A percentile compares a stretch with the other conserved stretches of the same genome.
These are phyloP conservation scores for Ips nitidus DNA, from an alignment of 1,140 invertebrate species.

Conservation along the genomic window DNA sequence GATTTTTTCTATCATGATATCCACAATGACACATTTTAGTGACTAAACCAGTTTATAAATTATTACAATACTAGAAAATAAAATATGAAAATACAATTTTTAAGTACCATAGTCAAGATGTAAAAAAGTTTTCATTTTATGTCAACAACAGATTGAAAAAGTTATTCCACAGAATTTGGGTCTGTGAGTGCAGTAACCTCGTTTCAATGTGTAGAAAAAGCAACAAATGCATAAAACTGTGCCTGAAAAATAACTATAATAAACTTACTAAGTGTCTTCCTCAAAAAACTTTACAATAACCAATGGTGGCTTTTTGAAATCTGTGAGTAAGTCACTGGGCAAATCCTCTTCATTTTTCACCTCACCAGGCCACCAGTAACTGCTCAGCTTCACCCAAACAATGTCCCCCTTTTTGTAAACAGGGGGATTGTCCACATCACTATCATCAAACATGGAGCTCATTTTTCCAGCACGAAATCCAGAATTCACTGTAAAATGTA, in stretches of 20 bases:
- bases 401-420: conserved; percentile 71
- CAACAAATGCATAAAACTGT: neutral
- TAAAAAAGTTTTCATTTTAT: too few species aligned
- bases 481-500: neutral
- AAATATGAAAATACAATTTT: too few species aligned
- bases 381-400: conserved; percentile 79
- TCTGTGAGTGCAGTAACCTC: too few species aligned
- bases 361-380: conserved; percentile 78
- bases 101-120: too few species aligned
- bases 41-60: too few species aligned
- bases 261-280: conserved; percentile 75
- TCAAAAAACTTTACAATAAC: conserved; percentile 81
- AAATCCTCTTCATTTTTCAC: conserved; percentile 65
- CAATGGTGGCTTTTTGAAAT: conserved; percentile 69
- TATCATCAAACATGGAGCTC: conserved; percentile 59
- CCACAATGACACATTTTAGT: too few species aligned
- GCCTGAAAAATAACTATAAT: neutral
- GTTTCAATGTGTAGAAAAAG: too few species aligned
- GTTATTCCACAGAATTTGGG: too few species aligned
- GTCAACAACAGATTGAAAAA: too few species aligned
- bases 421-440: conserved; percentile 49
- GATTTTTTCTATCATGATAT: too few species aligned
- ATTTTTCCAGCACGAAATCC: conserved; percentile 7
- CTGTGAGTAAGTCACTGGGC: conserved; percentile 59
- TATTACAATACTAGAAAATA: too few species aligned